These are phyloP conservation scores for Palythoa grandiflora DNA, from an alignment of 92 coral and sea anemone species.

Conservation along the genomic window DNA sequence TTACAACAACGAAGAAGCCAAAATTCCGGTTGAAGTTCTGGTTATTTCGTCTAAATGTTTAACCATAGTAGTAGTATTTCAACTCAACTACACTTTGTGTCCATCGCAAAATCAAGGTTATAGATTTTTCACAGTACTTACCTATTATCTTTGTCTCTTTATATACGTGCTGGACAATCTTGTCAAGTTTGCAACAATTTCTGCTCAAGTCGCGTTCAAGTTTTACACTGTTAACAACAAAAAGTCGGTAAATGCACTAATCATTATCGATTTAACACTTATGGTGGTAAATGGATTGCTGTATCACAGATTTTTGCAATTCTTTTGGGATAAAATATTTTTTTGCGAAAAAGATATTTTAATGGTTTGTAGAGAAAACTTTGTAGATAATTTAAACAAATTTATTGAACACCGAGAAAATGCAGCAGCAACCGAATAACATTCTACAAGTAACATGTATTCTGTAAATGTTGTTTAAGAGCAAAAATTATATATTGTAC, in stretches of 20 bases:
- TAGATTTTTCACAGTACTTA: conserved; percentile 32
- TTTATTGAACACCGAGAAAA: background rate
- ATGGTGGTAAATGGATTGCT: conserved; percentile 68
- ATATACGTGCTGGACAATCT: conserved; percentile 74
- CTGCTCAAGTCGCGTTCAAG: conserved; percentile 75
- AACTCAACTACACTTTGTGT: conserved; percentile 69
- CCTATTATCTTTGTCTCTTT: conserved; percentile 59
- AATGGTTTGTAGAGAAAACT: conserved; percentile 49
- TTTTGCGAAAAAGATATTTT: conserved; percentile 68
- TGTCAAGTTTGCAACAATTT: conserved; percentile 58
- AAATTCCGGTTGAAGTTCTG: conserved; percentile 35
- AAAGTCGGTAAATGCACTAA: conserved; percentile 26
- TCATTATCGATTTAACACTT: conserved; percentile 59
- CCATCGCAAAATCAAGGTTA: conserved; percentile 40
- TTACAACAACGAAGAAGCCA: conserved; percentile 23
- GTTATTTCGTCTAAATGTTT: conserved; percentile 52
- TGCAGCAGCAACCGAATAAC: background rate
- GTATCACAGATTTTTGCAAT: conserved; percentile 68
- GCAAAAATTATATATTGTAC: no score
- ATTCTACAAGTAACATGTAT: no score
- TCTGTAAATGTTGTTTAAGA: no score
- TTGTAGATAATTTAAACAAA: conserved; percentile 29
- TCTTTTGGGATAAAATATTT: conserved; percentile 82
- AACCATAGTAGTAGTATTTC: conserved; percentile 60
- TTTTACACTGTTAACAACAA: conserved; percentile 60